Percentiles rank a stretch among this genome's conserved stretches.
phyloP scores from a whole-genome alignment of 2,797 vertebrate species.

The Catharus ustulatus region DNA sequence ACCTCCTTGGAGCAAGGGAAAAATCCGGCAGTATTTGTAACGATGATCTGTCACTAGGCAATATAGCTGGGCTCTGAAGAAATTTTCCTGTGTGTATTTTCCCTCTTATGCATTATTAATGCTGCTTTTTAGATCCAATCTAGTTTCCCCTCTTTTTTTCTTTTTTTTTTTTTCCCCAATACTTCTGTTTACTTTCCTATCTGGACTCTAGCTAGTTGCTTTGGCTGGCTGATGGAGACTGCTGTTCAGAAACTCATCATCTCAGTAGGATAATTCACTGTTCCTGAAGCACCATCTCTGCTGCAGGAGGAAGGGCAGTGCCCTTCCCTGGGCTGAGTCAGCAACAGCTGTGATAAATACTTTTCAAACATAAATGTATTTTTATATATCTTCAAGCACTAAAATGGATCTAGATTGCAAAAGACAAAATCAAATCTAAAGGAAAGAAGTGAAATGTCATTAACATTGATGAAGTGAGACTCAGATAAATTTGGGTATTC shows the following conservation, averaged over 20 bases:
- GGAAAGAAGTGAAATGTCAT: background rate
- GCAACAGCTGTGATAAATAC: background rate
- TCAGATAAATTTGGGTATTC: background rate
- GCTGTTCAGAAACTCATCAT: background rate
- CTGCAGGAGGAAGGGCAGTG: background rate
- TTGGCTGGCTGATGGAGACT: conserved; percentile 45
- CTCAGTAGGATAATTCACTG: background rate
- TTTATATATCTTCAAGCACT: background rate
- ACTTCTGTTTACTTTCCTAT: conserved; percentile 40
- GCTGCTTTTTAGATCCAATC: conserved; percentile 1
- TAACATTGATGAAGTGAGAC: background rate
- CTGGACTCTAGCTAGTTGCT: background rate
- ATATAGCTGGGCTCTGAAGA: background rate
- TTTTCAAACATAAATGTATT: background rate
- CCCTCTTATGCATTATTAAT: conserved; percentile 41
- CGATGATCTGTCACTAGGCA: background rate
- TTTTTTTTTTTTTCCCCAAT: background rate
- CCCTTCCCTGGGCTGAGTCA: background rate
- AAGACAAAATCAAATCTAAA: background rate
- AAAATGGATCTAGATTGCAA: background rate
- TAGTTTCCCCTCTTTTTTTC: background rate
- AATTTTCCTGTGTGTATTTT: background rate
- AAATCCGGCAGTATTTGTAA: background rate
- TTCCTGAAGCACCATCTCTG: background rate
- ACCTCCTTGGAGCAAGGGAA: background rate